phyloP scores from a whole-genome alignment of 2,888 invertebrate species.

The Bruchidius siliquastri region DNA sequence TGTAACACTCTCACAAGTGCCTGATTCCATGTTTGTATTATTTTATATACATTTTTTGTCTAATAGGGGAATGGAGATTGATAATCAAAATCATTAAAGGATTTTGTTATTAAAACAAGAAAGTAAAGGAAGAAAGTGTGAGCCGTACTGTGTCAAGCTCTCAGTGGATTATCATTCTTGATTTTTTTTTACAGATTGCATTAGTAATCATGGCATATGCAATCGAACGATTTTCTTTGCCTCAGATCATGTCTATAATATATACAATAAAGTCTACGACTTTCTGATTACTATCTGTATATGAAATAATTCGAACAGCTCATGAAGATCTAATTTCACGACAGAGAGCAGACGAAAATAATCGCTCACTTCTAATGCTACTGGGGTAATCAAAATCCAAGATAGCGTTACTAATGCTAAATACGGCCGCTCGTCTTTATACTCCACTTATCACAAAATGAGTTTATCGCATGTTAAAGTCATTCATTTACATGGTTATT shows the following conservation, averaged over 20 bases:
- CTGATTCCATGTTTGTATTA: no score
- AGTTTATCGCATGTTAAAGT: constrained; percentile 6
- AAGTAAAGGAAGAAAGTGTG: no score
- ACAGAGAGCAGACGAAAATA: neutral
- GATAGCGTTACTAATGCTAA: constrained; percentile 12
- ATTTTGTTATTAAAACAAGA: no score
- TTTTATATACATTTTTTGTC: no score
- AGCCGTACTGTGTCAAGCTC: no score
- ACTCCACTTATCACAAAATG: constrained; percentile 19
- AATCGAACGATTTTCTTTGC: neutral
- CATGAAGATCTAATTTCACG: neutral
- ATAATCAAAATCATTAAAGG: no score
- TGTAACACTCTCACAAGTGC: no score
- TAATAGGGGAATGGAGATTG: no score
- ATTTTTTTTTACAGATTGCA: neutral
- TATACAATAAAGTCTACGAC: constrained; percentile 2
- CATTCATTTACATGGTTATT: neutral
- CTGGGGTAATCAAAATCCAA: constrained; percentile 5
- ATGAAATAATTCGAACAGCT: neutral
- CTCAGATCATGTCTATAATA: neutral
- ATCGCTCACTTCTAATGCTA: constrained; percentile 1
- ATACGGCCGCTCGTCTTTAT: constrained; percentile 15
- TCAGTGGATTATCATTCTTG: neutral
- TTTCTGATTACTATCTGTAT: constrained; percentile 5
- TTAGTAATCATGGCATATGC: neutral